These are phyloP conservation scores for Stenodera caucasica DNA, from an alignment of 2,888 invertebrate species.

Conservation along the genomic window DNA sequence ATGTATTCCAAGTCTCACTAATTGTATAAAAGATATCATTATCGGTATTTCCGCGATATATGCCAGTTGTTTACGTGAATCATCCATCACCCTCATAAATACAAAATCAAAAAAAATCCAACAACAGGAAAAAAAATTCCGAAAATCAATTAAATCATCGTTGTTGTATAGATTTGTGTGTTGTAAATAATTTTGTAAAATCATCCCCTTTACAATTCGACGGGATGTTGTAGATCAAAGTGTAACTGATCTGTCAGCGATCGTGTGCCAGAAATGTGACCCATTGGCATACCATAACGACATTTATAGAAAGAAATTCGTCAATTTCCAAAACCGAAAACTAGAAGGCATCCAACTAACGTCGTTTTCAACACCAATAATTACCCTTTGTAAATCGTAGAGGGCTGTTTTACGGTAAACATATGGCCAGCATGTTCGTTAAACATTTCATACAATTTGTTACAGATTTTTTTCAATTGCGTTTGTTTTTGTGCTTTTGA, in stretches of 20 bases:
- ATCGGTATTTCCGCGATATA: slow-evolving; percentile 38
- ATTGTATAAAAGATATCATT: slow-evolving; percentile 39
- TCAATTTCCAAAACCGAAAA: slow-evolving; percentile 37
- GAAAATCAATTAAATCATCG: neutral
- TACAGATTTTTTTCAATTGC: neutral
- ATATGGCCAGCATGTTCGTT: slow-evolving; percentile 30
- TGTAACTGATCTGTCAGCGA: slow-evolving; percentile 40
- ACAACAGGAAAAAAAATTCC: neutral
- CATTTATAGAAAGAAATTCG: slow-evolving; percentile 31
- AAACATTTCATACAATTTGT: neutral
- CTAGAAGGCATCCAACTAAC: slow-evolving; percentile 36
- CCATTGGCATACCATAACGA: slow-evolving; percentile 40
- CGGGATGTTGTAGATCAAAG: slow-evolving; percentile 5
- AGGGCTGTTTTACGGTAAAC: slow-evolving; percentile 23
- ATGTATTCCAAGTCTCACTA: slow-evolving; percentile 44
- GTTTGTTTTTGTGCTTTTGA: too few relatives aligned
- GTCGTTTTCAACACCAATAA: slow-evolving; percentile 42
- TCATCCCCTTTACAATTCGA: neutral
- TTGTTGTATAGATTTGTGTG: neutral
- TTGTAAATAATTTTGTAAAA: slow-evolving; percentile 8
- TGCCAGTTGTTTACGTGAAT: slow-evolving; percentile 14
- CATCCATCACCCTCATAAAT: slow-evolving; percentile 1
- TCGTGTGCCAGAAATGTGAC: slow-evolving; percentile 46
- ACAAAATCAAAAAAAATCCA: too few relatives aligned
- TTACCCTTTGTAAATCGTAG: slow-evolving; percentile 36